Conservation (phyloP, 30 jellyfish, hydroid and myxozoan species). For the Aurelia sp. region DNA sequence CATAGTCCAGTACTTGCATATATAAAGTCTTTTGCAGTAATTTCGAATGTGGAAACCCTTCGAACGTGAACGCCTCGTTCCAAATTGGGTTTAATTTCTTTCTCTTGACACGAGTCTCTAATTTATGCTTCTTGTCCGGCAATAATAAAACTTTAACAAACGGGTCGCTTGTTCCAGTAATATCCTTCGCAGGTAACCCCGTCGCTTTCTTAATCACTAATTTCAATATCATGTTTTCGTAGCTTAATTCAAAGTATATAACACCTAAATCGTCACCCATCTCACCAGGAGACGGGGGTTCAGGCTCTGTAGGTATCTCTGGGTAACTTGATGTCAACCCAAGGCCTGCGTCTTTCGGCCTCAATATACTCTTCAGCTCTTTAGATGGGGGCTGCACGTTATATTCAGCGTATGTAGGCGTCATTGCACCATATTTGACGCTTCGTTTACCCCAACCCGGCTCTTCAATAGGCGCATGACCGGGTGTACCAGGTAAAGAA, state of each 20-base stretch:
- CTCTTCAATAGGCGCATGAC: constrained; percentile 24
- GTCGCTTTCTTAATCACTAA: constrained; percentile 78
- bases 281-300: constrained; percentile 80
- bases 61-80: constrained; percentile 92
- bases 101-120: constrained; percentile 91
- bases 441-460: constrained; percentile 43
- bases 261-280: constrained; percentile 84
- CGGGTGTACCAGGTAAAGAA: constrained; percentile 25
- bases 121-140: constrained; percentile 89
- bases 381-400: constrained; percentile 64
- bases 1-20: constrained; percentile 93
- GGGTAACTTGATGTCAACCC: not conserved
- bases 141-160: constrained; percentile 84
- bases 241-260: constrained; percentile 59
- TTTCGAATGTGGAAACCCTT: constrained; percentile 88
- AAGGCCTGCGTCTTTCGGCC: not conserved
- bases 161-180: constrained; percentile 95
- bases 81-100: constrained; percentile 83
- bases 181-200: constrained; percentile 85
- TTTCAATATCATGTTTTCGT: constrained; percentile 68
- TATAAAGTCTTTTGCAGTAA: constrained; percentile 76
- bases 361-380: constrained; percentile 35
- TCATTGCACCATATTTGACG: constrained; percentile 38
- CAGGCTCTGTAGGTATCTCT: constrained; percentile 68
- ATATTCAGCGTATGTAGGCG: constrained; percentile 22